A percentile compares a stretch with the other conserved stretches of the same genome.
Conservation (phyloP, 2,888 invertebrate species). For the Cremastinae sp. region DNA sequence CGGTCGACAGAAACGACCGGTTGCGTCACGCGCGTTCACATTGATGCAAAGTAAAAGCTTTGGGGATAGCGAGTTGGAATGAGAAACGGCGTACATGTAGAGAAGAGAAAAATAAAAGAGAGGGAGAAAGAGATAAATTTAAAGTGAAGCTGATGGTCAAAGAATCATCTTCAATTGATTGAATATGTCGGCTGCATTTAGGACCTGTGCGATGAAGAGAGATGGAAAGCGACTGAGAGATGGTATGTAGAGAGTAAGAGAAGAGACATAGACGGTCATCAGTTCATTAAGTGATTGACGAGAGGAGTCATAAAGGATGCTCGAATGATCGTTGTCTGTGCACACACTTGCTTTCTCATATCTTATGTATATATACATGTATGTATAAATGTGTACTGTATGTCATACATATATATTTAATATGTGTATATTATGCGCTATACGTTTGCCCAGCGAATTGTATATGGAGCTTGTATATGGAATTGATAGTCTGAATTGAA, state of each 20-base stretch:
- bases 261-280: constrained; percentile 1
- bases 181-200: constrained; percentile 20
- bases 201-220: constrained; percentile 40
- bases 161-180: constrained; percentile 52
- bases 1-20: no score
- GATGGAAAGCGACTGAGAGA: background rate
- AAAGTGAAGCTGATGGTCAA: constrained; percentile 46
- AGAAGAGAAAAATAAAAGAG: constrained; percentile 1
- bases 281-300: constrained; percentile 46
- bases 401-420: no score
- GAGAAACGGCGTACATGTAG: no score
- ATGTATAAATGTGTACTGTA: constrained; percentile 6
- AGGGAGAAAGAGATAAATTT: constrained; percentile 12
- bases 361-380: constrained; percentile 16
- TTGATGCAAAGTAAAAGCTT: no score
- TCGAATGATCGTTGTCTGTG: constrained; percentile 18
- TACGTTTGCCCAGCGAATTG: no score
- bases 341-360: background rate
- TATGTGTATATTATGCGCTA: constrained; percentile 3
- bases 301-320: constrained; percentile 25
- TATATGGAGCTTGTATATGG: constrained; percentile 23
- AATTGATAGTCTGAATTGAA: constrained; percentile 60
- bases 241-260: constrained; percentile 13
- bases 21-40: no score
- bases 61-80: no score